Percentiles rank a stretch among this genome's conserved stretches.
Conservation (phyloP, 2,888 invertebrate species). For the Boloria selene region DNA sequence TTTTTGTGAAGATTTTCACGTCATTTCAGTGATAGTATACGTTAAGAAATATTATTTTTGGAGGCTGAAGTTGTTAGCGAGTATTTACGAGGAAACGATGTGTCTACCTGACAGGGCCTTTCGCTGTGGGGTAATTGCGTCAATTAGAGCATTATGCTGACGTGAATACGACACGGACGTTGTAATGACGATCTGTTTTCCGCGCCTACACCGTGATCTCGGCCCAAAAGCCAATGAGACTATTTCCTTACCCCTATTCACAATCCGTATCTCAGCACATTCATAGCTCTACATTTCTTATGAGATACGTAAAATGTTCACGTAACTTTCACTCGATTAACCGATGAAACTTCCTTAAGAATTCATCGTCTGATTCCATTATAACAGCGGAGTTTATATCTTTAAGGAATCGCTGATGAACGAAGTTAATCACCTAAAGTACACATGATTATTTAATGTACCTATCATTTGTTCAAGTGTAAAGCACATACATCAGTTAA, state of each 20-base stretch:
- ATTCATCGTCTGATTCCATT: conserved; percentile 65
- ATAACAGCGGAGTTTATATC: conserved; percentile 54
- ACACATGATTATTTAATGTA: background rate
- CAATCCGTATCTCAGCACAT: conserved; percentile 67
- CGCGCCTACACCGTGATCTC: conserved; percentile 46
- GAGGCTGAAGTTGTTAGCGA: conserved; percentile 77
- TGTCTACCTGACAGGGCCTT: conserved; percentile 76
- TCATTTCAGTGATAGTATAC: conserved; percentile 66
- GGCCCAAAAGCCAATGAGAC: conserved; percentile 62
- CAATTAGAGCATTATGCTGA: conserved; percentile 82
- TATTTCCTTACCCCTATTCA: conserved; percentile 67
- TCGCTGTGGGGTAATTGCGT: conserved; percentile 77
- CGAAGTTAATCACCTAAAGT: background rate
- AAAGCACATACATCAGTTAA: background rate
- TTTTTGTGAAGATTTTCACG: conserved; percentile 71
- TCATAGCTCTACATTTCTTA: conserved; percentile 67
- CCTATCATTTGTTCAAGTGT: background rate
- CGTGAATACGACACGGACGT: conserved; percentile 78
- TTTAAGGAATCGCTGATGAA: conserved; percentile 19
- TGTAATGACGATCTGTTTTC: conserved; percentile 72
- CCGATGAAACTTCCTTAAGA: conserved; percentile 64
- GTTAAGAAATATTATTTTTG: conserved; percentile 77
- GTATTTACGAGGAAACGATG: conserved; percentile 78
- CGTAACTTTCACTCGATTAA: conserved; percentile 77
- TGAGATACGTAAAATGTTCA: conserved; percentile 68